Percentiles rank a stretch among this genome's conserved stretches.
These are phyloP conservation scores for Araneus ventricosus DNA, from an alignment of 1,140 invertebrate species.

Conservation along the genomic window DNA sequence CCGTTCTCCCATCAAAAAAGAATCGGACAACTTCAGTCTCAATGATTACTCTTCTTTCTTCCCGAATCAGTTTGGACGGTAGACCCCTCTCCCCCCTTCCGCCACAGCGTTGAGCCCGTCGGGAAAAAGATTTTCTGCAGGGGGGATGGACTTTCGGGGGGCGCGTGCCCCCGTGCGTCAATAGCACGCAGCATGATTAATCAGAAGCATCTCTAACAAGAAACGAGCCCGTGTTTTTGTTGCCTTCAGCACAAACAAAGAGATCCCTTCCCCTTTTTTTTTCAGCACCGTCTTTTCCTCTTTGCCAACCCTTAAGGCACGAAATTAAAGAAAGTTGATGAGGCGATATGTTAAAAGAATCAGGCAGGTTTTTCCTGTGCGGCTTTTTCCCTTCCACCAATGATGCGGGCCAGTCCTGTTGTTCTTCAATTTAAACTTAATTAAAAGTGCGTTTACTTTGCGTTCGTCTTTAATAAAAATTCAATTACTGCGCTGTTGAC, in stretches of 20 bases:
- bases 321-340: slow-evolving; percentile 75
- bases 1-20: slow-evolving; percentile 71
- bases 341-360: slow-evolving; percentile 75
- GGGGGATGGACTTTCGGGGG: slow-evolving; percentile 17
- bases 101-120: slow-evolving; percentile 22
- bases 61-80: slow-evolving; percentile 68
- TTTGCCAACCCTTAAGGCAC: slow-evolving; percentile 73
- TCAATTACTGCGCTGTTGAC: slow-evolving; percentile 75
- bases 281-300: slow-evolving; percentile 64
- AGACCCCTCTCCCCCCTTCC: not conserved
- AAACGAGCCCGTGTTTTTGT: slow-evolving; percentile 73
- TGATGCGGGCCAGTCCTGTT: slow-evolving; percentile 74
- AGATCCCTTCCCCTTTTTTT: slow-evolving; percentile 58
- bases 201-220: slow-evolving; percentile 75
- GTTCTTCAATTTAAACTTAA: slow-evolving; percentile 76
- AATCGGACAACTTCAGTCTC: slow-evolving; percentile 68
- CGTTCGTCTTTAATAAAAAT: slow-evolving; percentile 76
- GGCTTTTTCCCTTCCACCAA: slow-evolving; percentile 65
- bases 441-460: slow-evolving; percentile 75
- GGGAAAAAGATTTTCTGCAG: slow-evolving; percentile 64
- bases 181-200: slow-evolving; percentile 75
- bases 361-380: slow-evolving; percentile 69
- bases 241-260: slow-evolving; percentile 75
- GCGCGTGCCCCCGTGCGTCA: slow-evolving; percentile 66
- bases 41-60: slow-evolving; percentile 72